Evolutionary conservation across 1,140 invertebrate genomes (phyloP), one percentile per base, ranked within the genome.

Genomic region (Temnothorax nylanderi): DNA sequence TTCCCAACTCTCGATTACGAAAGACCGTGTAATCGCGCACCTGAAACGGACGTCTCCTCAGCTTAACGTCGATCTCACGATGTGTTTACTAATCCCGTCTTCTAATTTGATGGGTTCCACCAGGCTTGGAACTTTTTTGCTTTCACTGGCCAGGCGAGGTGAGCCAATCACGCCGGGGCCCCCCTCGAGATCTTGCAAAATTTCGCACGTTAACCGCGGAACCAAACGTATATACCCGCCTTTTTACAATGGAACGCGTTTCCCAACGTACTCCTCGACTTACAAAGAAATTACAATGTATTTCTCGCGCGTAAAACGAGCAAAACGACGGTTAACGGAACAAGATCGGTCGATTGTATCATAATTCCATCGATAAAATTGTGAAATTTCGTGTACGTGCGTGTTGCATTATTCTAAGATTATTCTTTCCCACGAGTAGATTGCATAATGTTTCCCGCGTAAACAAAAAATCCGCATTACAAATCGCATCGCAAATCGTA

Each of bases 151-250:
- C 18, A 3, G 1, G 1, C 26, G 1, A 4, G 6, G 62, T 65
- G 76, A 49, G 60, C 44, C 76, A 78, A 78, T 78, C 76, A 51
- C 37, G 26, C 26, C 74, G 37, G 4, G 56, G 37, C 4, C 18
- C 34, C 18, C 26, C 3, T 34, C 51, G 37, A 56, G 54, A 47
- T 81, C 77, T 81, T 81, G 34, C 64, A 81, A 81, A 81, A 69
- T 81, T 81, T 71, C 64, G 64, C 77, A 71, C 47, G 60, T 67
- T 65, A 32, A 26, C 37, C 37, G 13, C 37, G 72, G 32, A 62
- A 62, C 37, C 21, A 4, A 62, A 49, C n/a, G 7, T 60, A 58
- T 26, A 58, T 18, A 18, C n/a, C 8, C 51, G 54, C 21, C 16
- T 37, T 37, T 32, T n/a, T 3, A 69, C 34, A 81, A 71, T 41